Conservation (phyloP, 92 coral and sea anemone species). For the Desmophyllum pertusum region DNA sequence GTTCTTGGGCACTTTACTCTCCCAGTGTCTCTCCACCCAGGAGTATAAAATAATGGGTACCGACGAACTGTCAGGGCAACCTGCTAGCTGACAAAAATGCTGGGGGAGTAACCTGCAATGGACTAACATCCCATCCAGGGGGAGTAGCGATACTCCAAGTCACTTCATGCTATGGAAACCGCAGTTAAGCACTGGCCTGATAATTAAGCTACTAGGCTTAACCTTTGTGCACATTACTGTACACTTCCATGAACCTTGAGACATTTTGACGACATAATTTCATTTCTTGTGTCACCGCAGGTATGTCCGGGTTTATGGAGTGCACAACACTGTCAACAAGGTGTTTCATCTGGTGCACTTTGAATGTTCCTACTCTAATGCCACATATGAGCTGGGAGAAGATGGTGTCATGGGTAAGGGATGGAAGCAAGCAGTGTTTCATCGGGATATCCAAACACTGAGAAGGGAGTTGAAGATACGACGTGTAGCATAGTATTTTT, state of each 20-base stretch:
- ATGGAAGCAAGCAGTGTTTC: too few species aligned
- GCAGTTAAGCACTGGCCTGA: too few species aligned
- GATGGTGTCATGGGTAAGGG: slow-evolving; percentile 82
- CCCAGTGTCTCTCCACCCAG: background rate
- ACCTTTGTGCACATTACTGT: too few species aligned
- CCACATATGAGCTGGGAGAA: slow-evolving; percentile 69
- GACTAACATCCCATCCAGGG: too few species aligned
- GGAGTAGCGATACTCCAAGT: too few species aligned
- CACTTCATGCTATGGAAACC: too few species aligned
- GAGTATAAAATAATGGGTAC: background rate
- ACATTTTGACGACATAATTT: background rate
- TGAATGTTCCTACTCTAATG: slow-evolving; percentile 87
- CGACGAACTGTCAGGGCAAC: background rate
- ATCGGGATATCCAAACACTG: too few species aligned
- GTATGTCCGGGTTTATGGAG: slow-evolving; percentile 86
- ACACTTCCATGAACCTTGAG: too few species aligned
- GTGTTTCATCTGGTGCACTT: slow-evolving; percentile 96
- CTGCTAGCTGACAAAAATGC: background rate
- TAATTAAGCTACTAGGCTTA: background rate
- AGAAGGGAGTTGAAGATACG: too few species aligned
- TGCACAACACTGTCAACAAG: slow-evolving; percentile 90
- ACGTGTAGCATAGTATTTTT: too few species aligned
- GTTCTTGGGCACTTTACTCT: too few species aligned
- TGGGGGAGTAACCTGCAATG: too few species aligned
- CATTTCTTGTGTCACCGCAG: slow-evolving; percentile 43